phyloP scores from a whole-genome alignment of 2,888 invertebrate genomes.

The Drosophila infuscata region DNA sequence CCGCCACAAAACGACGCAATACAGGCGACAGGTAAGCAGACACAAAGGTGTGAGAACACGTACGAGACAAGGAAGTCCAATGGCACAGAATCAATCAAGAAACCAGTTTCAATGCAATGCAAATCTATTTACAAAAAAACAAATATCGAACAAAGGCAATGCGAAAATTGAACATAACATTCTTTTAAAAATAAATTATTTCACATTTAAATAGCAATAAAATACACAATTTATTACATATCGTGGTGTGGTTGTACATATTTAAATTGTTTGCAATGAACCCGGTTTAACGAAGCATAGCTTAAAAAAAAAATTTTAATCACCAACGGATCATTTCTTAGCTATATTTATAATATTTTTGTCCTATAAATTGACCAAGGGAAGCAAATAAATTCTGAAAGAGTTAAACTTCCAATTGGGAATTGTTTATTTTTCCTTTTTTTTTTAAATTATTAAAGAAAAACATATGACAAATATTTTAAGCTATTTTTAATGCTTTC shows the following conservation, averaged over 20 bases:
- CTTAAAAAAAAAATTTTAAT: background rate
- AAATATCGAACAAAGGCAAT: constrained; percentile 23
- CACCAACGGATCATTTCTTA: background rate
- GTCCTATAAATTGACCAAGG: background rate
- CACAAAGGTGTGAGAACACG: constrained; percentile 56
- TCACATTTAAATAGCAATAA: constrained; percentile 2
- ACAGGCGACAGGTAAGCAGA: constrained; percentile 36
- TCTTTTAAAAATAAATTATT: constrained; percentile 19
- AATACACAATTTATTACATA: background rate
- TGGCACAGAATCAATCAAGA: constrained; percentile 36
- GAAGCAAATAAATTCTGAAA: background rate
- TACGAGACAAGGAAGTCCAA: constrained; percentile 32
- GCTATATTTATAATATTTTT: background rate
- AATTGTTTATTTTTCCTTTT: background rate
- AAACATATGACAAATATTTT: background rate
- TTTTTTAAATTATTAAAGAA: background rate
- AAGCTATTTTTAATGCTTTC: too few relatives aligned
- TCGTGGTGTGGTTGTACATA: background rate
- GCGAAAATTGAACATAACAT: background rate
- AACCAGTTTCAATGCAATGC: constrained; percentile 64
- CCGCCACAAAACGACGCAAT: constrained; percentile 23
- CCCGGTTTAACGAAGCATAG: background rate
- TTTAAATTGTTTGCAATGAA: background rate
- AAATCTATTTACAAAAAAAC: constrained; percentile 43
- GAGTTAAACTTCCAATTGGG: background rate